Evolutionary conservation across 1,140 invertebrate species (phyloP).

Genomic region (Uloborus diversus): DNA sequence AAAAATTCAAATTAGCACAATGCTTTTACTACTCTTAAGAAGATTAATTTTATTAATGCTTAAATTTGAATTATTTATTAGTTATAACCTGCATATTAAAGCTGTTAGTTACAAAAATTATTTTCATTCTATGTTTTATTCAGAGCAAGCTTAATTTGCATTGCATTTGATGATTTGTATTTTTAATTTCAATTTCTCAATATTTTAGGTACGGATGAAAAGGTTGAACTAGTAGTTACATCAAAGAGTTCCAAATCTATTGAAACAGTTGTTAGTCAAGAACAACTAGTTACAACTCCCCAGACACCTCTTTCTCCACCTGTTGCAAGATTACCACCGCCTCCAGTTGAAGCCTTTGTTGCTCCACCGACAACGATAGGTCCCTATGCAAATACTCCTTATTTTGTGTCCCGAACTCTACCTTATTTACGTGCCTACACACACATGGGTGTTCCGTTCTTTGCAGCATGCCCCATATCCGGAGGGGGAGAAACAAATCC

Average conservation of each 20-base stretch:
- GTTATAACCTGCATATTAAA: no score
- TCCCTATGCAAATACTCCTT: slow-evolving; percentile 35
- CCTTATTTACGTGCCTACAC: slow-evolving; percentile 43
- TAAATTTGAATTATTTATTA: no score
- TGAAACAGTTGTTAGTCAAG: slow-evolving; percentile 23
- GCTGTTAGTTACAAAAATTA: no score
- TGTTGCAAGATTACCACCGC: slow-evolving; percentile 16
- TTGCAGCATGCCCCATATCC: slow-evolving; percentile 35
- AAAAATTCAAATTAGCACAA: no score
- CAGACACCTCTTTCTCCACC: slow-evolving; percentile 20
- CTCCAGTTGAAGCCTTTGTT: slow-evolving; percentile 31
- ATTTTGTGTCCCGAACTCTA: slow-evolving; percentile 43
- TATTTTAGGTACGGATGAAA: background rate
- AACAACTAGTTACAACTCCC: slow-evolving; percentile 10
- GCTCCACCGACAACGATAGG: slow-evolving; percentile 32
- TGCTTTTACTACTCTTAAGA: no score
- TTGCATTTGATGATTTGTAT: no score
- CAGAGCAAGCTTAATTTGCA: no score
- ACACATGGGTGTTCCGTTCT: slow-evolving; percentile 40
- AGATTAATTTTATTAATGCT: no score
- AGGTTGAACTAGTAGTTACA: background rate
- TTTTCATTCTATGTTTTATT: no score
- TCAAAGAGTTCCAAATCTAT: background rate
- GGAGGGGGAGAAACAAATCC: slow-evolving; percentile 19
- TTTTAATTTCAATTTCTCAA: no score